Base-by-base conservation (phyloP, 2,888 invertebrate species). In the Deilephila elpenor region DNA sequence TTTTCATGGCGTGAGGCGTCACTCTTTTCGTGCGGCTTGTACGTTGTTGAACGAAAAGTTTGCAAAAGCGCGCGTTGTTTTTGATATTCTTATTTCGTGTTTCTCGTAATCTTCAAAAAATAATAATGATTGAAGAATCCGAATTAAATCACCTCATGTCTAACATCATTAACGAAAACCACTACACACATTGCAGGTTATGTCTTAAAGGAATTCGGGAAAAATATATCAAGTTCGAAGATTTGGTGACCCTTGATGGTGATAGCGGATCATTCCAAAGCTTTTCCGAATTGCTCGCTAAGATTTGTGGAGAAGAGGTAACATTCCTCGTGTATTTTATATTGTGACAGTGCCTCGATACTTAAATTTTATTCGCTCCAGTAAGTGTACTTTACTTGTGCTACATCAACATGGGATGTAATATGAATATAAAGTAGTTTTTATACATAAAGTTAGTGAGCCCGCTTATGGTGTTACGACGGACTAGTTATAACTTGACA, bases 121-220 rank as follows among this genome's bases (percentile, higher is more conserved):
- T 14, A 74, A 60, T 73, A 75, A 89, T 90, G 88, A 73, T 80
- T 34, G 84, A 85, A 73, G 83, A 84, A 72, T 75, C 80, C 0
- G 86, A 91, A 78, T 77, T 91, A 34, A 88, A 82, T 78, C 76
- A 80, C 51, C 80, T 94, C 17, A 81, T 94, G n/a, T 86, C 86
- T 0, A 90, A 91, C 79, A 83, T 94, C 59, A 75, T 93, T 7
- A 88, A 83, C 64, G 86, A 88, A 77, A 90, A 91, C 67, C 84
- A 80, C 51, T 90, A 84, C 74, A 92, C 88, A 72, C 87, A 93
- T 86, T 94, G 94, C 79, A 92, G 93, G 90, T 91, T 94, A 91
- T 94, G 94, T 79, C 78, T 93, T 67, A 85, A 86, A 73, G 77
- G 76, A 73, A 87, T 92, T 59, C 84, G 82, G 25, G 76, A 87